Evolutionary conservation across 2,888 invertebrate species (phyloP), one percentile per base, ranked within the genome.

Genomic region (Syrista parreyssii): DNA sequence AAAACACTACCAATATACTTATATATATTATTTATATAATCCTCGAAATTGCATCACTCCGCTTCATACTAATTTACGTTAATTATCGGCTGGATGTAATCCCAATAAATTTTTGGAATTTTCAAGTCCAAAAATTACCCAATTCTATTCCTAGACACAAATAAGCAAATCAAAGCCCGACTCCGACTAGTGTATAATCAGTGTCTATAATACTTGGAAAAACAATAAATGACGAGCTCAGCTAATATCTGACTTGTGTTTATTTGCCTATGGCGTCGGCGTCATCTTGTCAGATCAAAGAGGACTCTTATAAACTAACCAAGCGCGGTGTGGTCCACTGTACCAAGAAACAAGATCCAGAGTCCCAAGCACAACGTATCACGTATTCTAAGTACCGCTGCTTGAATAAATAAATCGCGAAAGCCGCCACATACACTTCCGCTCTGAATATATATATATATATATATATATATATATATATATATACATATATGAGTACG

Each of bases 381-480:
- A 9, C 35, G 74, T 33, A 23, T 74, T 74, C 36, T 35, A 74
- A 33, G 74, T 36, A 35, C 74, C 33, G 34, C 74, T 23, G 74
- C 35, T 33, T 36, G 74, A 33, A 74, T 74, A 74, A 74, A 74
- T 36, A 74, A 74, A 74, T 74, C 74, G 74, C 74, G 74, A 35
- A 74, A 36, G 74, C 35, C 74, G 33, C 30, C 23, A 2, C 23
- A 35, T 35, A 36, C 31, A 23, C 30, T 74, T 74, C 74, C 74
- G 74, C 30, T 74, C 74, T 36, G 71, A 55, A 55, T 55, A 55
- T 55, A 55, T 15, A 55, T 23, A 2, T 1, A 55, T 23, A 23
- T 9, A 2, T 9, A n/a, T n/a, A n/a, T n/a, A n/a, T n/a, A n/a
- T n/a, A n/a, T n/a, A n/a, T n/a, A n/a, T n/a, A 55, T 55, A 55